These are phyloP conservation scores for Onchidella celtica DNA, from an alignment of 2,888 invertebrate genomes.

Conservation along the genomic window DNA sequence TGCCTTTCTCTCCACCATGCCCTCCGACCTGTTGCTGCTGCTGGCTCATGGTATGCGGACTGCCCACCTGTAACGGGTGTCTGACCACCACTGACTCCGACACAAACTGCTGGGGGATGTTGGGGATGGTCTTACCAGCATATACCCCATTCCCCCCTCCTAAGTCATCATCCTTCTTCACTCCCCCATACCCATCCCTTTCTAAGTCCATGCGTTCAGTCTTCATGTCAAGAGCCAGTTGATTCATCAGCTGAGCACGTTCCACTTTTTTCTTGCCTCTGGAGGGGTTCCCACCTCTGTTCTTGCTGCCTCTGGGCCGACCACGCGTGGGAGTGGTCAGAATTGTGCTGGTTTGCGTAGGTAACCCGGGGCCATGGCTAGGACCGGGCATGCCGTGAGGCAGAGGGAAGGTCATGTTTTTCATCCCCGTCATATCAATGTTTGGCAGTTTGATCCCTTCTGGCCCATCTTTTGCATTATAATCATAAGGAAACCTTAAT, in stretches of 20 bases:
- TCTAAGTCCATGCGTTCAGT: slow-evolving; percentile 41
- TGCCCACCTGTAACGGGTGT: slow-evolving; percentile 49
- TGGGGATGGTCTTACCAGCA: slow-evolving; percentile 45
- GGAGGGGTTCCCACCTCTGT: not conserved
- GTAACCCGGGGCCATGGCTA: slow-evolving; percentile 10
- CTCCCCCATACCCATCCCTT: slow-evolving; percentile 44
- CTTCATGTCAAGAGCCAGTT: slow-evolving; percentile 45
- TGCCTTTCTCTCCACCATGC: slow-evolving; percentile 11
- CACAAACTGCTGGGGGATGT: slow-evolving; percentile 45
- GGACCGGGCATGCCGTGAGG: slow-evolving; percentile 40
- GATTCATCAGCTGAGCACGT: slow-evolving; percentile 36
- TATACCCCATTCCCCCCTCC: slow-evolving; percentile 32
- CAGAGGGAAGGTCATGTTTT: slow-evolving; percentile 40
- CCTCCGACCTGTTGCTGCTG: slow-evolving; percentile 24
- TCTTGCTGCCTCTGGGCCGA: slow-evolving; percentile 41
- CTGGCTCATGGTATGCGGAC: slow-evolving; percentile 27
- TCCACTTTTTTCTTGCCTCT: slow-evolving; percentile 45
- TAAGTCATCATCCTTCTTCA: slow-evolving; percentile 51
- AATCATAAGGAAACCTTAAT: slow-evolving; percentile 47
- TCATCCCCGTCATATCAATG: slow-evolving; percentile 41
- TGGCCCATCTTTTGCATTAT: slow-evolving; percentile 37
- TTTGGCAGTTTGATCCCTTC: slow-evolving; percentile 39
- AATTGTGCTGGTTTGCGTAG: slow-evolving; percentile 23
- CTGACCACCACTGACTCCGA: slow-evolving; percentile 52
- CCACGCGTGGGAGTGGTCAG: slow-evolving; percentile 44